Percentiles rank a stretch among this genome's conserved stretches.
These are phyloP conservation scores for Eucidaris tribuloides DNA, from an alignment of 35 echinoderm and acorn worm species.

Conservation along the genomic window DNA sequence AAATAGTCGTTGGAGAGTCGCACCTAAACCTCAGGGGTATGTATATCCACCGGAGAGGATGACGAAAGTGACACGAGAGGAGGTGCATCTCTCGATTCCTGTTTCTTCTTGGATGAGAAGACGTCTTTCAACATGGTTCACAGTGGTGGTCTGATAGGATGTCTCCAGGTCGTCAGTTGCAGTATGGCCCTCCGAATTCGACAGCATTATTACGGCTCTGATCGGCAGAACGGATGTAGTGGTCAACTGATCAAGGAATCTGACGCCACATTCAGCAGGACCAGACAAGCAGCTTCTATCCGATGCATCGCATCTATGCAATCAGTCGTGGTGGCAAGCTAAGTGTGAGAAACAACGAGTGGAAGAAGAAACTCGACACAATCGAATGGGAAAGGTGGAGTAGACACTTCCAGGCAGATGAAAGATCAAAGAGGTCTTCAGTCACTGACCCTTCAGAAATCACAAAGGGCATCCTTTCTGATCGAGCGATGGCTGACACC, in stretches of 20 bases:
- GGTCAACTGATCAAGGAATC: not conserved
- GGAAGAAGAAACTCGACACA: not conserved
- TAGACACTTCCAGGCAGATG: not conserved
- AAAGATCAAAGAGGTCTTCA: not conserved
- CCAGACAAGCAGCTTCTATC: not conserved
- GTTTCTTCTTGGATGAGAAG: no score
- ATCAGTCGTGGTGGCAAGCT: not conserved
- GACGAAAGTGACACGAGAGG: no score
- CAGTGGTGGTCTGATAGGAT: no score
- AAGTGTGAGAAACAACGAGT: not conserved
- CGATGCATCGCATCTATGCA: not conserved
- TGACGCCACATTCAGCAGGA: not conserved
- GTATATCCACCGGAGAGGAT: no score
- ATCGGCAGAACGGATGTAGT: not conserved
- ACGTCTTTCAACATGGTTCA: no score
- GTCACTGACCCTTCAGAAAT: not conserved
- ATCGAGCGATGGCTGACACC: no score
- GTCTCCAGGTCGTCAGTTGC: no score
- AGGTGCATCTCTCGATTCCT: no score
- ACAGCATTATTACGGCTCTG: no score
- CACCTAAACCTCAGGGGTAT: not conserved
- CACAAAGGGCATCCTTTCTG: no score
- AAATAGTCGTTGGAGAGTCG: not conserved
- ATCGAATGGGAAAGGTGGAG: slow-evolving; percentile 8
- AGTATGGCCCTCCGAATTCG: slow-evolving; percentile 5